These are phyloP conservation scores for Xenus cinereus DNA, from an alignment of 2,113 vertebrate species.

Conservation along the genomic window DNA sequence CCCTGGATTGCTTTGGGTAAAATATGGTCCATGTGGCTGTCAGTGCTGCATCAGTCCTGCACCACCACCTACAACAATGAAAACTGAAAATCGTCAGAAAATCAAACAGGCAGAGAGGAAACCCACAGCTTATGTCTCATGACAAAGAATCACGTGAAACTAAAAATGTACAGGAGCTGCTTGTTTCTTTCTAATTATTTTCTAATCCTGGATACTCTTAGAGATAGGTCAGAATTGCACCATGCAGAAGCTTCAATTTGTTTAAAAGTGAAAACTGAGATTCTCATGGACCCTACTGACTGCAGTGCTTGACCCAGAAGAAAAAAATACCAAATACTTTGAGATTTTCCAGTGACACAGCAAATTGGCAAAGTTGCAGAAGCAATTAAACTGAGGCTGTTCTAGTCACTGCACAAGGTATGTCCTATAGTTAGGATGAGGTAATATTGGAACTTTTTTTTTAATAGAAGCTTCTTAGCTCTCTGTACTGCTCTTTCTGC, in stretches of 20 bases:
- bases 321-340: neutral
- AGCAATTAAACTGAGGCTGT: neutral
- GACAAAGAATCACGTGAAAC: neutral
- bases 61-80: neutral
- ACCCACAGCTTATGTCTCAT: neutral
- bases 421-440: neutral
- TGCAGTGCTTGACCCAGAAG: neutral
- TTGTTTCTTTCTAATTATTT: neutral
- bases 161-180: neutral
- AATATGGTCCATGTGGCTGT: neutral
- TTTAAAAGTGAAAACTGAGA: neutral
- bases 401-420: neutral
- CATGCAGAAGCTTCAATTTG: neutral
- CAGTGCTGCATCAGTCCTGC: neutral
- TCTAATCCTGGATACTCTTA: neutral
- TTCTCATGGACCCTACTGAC: neutral
- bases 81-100: neutral
- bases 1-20: neutral
- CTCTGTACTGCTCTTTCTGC: neutral
- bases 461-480: neutral
- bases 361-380: neutral
- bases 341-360: neutral
- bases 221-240: neutral
- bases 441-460: neutral
- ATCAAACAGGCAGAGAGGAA: neutral